These are phyloP conservation scores for Calycopis cecrops DNA, from an alignment of 1,140 invertebrate species.

Conservation along the genomic window DNA sequence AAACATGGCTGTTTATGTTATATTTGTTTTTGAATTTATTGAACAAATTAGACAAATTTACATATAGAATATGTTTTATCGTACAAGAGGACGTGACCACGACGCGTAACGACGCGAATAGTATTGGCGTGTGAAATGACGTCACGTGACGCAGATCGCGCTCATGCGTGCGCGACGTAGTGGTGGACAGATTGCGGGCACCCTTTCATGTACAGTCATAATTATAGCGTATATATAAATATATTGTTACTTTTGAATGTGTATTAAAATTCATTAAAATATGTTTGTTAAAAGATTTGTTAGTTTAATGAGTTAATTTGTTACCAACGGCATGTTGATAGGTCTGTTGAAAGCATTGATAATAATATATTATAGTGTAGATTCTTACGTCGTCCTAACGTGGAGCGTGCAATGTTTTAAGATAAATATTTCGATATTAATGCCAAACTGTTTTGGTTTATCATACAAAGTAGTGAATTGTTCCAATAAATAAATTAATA, in stretches of 20 bases:
- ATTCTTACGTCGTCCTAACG: slow-evolving; percentile 24
- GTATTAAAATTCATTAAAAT: not conserved
- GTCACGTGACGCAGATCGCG: not conserved
- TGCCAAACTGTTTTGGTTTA: slow-evolving; percentile 62
- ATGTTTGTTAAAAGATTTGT: slow-evolving; percentile 18
- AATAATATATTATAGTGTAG: slow-evolving; percentile 24
- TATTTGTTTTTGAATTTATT: slow-evolving; percentile 1
- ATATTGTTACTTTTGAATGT: not conserved
- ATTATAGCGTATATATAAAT: no score
- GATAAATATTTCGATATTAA: slow-evolving; percentile 52
- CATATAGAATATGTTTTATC: not conserved
- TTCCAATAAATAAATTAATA: slow-evolving; percentile 61
- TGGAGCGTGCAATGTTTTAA: slow-evolving; percentile 63
- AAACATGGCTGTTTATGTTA: slow-evolving; percentile 7
- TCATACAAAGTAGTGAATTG: slow-evolving; percentile 70
- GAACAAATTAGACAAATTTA: slow-evolving; percentile 15
- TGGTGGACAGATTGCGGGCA: no score
- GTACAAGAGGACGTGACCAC: not conserved
- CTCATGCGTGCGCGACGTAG: no score
- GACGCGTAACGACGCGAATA: no score
- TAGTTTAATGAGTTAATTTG: slow-evolving; percentile 14
- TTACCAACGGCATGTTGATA: slow-evolving; percentile 19
- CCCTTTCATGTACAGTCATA: no score
- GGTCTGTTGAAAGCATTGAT: slow-evolving; percentile 19
- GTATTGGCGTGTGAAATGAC: no score